A percentile compares a stretch with the other conserved stretches of the same genome.
Conservation (phyloP, 2,888 invertebrate genomes). For the Lepidonotus clava region DNA sequence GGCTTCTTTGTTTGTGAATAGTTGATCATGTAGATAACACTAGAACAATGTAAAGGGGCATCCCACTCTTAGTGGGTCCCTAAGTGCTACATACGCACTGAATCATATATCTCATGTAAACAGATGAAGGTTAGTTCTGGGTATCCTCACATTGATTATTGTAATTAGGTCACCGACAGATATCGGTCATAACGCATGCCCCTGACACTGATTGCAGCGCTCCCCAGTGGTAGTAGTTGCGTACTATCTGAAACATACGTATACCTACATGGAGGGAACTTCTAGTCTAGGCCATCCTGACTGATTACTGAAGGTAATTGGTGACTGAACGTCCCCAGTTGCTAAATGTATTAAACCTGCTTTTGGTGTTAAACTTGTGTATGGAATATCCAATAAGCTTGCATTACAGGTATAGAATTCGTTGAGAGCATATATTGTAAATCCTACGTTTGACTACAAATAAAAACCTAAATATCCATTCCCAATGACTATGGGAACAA, state of each 20-base stretch:
- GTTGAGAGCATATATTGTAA: too few relatives aligned
- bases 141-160: conserved; percentile 2
- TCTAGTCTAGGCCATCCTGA: neutral
- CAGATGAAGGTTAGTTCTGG: conserved; percentile 19
- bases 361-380: conserved; percentile 9
- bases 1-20: neutral
- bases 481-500: too few relatives aligned
- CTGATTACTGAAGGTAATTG: neutral
- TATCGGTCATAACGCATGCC: neutral
- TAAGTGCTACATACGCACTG: conserved; percentile 42
- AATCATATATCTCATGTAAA: conserved; percentile 44
- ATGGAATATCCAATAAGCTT: too few relatives aligned
- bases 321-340: neutral
- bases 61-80: neutral
- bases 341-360: neutral
- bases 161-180: conserved; percentile 20
- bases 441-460: too few relatives aligned
- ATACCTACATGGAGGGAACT: neutral
- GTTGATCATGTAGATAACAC: neutral
- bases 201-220: neutral
- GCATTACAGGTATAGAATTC: too few relatives aligned
- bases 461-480: too few relatives aligned
- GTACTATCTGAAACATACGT: neutral
- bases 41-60: neutral
- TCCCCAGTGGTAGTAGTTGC: neutral